Evolutionary conservation across 2,888 invertebrate genomes (phyloP), one percentile per base, ranked within the genome.

Genomic region (Drosophila ustulata): DNA sequence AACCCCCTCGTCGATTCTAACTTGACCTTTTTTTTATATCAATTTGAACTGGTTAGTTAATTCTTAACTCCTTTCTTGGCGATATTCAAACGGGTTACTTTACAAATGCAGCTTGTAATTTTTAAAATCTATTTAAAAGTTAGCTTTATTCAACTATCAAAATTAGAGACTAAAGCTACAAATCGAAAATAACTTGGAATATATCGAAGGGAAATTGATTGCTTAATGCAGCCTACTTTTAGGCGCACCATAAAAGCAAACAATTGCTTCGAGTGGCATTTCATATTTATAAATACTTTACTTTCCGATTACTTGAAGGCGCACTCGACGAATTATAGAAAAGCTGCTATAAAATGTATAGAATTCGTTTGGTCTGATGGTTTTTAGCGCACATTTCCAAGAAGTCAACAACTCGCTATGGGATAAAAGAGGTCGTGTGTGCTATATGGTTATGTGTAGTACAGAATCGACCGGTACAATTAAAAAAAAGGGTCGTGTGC

Each of bases 141-240:
- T 18, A 1, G 18, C 18, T 18, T 18, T 2, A 18, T 18, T 18
- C 2, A 18, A 18, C 1, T 18, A 1, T 18, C 18, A 18, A 18
- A 18, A 18, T 18, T 18, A 18, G 18, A 18, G 18, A 18, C 18
- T 18, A 18, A 18, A 18, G 18, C 18, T 18, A 18, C 18, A 2
- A 18, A 18, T 18, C 18, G 18, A 18, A 18, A 18, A 18, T 18
- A 18, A 18, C 18, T 18, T 18, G 18, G 2, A 18, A 18, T 18
- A 18, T 18, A 18, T 1, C 18, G 18, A 18, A 18, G 18, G 18
- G 18, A 18, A 18, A 18, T 18, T 18, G 18, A 18, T 18, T 32
- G 34, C 26, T 39, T 62, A 37, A 6, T 30, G 30, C 53, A 39
- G 63, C 57, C 57, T 43, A 41, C 57, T 63, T 56, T 63, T 41